These are phyloP conservation scores for Epizoanthus rinbou DNA, from an alignment of 92 coral and sea anemone species.

Conservation along the genomic window DNA sequence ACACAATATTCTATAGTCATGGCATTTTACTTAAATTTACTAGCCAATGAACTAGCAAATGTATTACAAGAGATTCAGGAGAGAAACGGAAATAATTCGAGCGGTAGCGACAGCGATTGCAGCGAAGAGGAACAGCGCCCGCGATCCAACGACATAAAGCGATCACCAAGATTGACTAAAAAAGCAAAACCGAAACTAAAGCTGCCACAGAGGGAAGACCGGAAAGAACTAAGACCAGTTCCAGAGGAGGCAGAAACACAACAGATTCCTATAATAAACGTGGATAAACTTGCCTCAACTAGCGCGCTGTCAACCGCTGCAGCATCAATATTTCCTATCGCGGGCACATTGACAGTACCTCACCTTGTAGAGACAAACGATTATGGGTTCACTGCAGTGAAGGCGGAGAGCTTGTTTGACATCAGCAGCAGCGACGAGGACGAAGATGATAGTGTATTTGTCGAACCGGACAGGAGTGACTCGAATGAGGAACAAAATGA, in stretches of 20 bases:
- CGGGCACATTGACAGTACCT: conserved; percentile 32
- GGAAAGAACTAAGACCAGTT: neutral
- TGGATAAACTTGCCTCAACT: neutral
- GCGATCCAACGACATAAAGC: neutral
- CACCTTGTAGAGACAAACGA: conserved; percentile 13
- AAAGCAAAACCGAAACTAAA: conserved; percentile 11
- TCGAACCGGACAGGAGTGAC: conserved; percentile 53
- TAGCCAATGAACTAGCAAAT: conserved; percentile 72
- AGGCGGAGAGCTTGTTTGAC: conserved; percentile 75
- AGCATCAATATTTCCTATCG: conserved; percentile 24
- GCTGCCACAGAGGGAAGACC: neutral
- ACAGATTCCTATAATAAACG: neutral
- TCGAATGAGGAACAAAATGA: conserved; percentile 61
- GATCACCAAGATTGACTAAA: neutral
- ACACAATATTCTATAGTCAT: too few species aligned
- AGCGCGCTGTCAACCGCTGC: conserved; percentile 12
- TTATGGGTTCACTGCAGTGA: conserved; percentile 60
- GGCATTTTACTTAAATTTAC: too few species aligned
- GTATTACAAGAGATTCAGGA: conserved; percentile 65
- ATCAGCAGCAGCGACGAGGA: conserved; percentile 76
- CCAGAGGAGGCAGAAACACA: conserved; percentile 17
- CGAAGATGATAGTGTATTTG: conserved; percentile 54
- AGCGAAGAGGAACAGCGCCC: conserved; percentile 14
- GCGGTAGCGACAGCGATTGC: conserved; percentile 25
- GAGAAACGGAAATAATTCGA: conserved; percentile 48